phyloP scores from a whole-genome alignment of 2,888 invertebrate genomes.

The Rhorus exstirpatorius region DNA sequence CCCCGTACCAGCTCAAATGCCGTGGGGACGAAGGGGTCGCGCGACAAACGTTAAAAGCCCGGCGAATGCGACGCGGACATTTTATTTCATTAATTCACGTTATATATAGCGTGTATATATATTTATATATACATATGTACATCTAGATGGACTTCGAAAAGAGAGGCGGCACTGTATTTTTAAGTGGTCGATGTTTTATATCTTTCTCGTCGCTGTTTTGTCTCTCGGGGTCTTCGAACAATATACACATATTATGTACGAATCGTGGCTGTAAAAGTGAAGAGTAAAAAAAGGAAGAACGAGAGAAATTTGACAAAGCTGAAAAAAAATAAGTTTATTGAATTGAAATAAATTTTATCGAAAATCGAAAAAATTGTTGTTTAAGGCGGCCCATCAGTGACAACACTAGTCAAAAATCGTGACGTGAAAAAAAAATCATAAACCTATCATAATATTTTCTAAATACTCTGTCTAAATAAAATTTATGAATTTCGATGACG shows the following conservation, averaged over 20 bases:
- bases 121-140: slow-evolving; percentile 6
- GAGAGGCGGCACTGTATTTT: slow-evolving; percentile 22
- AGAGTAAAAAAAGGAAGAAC: not conserved
- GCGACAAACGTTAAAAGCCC: slow-evolving; percentile 70
- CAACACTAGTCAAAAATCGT: no score
- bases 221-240: not conserved
- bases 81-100: slow-evolving; percentile 73
- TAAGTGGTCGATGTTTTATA: slow-evolving; percentile 46
- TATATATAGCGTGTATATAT: not conserved
- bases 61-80: slow-evolving; percentile 62
- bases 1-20: slow-evolving; percentile 49
- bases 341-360: no score
- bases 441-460: no score
- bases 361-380: no score
- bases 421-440: no score
- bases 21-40: slow-evolving; percentile 57
- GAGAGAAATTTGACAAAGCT: not conserved
- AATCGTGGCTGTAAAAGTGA: not conserved
- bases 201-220: slow-evolving; percentile 22
- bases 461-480: no score
- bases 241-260: not conserved
- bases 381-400: no score
- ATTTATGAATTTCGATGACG: no score
- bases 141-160: not conserved
- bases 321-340: not conserved